Evolutionary conservation across 2,888 invertebrate species (phyloP), one percentile per base, ranked within the genome.

Genomic region (Yponomeuta sedellus): DNA sequence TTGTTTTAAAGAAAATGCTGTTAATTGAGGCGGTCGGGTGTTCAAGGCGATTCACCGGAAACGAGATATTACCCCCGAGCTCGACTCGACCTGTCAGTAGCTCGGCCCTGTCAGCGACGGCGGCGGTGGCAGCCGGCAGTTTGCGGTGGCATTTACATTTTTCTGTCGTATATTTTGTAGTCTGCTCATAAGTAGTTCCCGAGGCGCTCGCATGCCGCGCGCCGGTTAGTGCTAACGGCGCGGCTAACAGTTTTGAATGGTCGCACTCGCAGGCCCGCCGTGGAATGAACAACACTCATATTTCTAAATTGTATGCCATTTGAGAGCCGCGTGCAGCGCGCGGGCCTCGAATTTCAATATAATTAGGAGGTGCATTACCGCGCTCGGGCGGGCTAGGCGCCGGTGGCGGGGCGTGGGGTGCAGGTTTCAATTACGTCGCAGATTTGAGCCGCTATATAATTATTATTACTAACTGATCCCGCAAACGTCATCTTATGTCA

Each of bases 201-300:
- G n/a, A 19, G 25, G 59, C 59, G 74, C 70, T 81, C 69, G 80
- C 78, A 74, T 78, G 80, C 75, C 75, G 71, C 66, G 69, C 61
- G 67, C 66, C 71, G 74, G 76, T 77, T 74, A 75, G 70, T 66
- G 66, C 69, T 70, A 65, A 67, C 70, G 69, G 66, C 72, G 73
- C 44, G 64, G 67, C 71, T 71, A 75, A 75, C 74, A 70, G 74
- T 76, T 79, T 77, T 73, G 78, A 79, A 76, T 75, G 74, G 74
- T 70, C 73, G 75, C 73, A 44, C 40, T 44, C 63, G 20, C 63
- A 34, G 34, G 40, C 39, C 40, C 40, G 63, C 63, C 20, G 63
- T 11, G 20, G 19, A 44, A 44, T 19, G 44, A 19, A 20, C 63
- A 20, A 40, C 40, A 40, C 63, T 62, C 25, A 62, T 39, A 34